Percentiles rank a stretch among this genome's conserved stretches.
Conservation (phyloP, 2,797 vertebrate genomes). For the Lycodopsis pacificus region DNA sequence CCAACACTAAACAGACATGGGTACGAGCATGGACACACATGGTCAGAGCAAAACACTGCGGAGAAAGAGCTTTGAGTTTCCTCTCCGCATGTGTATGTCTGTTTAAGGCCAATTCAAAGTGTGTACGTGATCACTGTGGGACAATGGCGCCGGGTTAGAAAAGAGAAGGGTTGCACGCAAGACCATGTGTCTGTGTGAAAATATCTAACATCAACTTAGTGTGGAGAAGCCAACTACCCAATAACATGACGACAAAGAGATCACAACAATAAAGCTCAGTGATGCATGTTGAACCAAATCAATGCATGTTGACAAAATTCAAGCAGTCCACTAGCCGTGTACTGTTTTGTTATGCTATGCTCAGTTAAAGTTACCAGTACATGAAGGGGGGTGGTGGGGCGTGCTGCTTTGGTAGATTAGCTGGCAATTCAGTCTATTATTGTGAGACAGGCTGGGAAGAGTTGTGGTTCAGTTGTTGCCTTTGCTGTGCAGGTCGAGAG, state of each 20-base stretch:
- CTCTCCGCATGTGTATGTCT: background rate
- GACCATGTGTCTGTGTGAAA: background rate
- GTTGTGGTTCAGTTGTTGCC: background rate
- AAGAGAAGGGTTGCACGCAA: background rate
- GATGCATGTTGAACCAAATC: background rate
- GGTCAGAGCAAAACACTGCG: background rate
- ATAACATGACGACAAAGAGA: background rate
- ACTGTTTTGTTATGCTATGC: background rate
- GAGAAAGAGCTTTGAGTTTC: background rate
- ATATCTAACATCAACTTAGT: background rate
- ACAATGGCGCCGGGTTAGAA: background rate
- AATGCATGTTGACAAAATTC: background rate
- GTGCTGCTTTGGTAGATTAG: background rate
- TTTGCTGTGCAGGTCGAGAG: background rate
- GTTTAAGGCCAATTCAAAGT: background rate
- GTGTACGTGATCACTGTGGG: background rate
- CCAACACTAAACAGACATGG: background rate
- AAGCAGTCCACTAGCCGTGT: background rate
- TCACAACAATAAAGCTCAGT: slow-evolving; percentile 5
- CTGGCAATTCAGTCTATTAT: background rate
- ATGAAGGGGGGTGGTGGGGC: background rate
- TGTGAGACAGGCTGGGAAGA: background rate
- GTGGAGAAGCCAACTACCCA: background rate
- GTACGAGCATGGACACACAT: background rate
- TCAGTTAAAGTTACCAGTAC: background rate